These are phyloP conservation scores for Fulica atra DNA, from an alignment of 2,113 vertebrate genomes.

Conservation along the genomic window DNA sequence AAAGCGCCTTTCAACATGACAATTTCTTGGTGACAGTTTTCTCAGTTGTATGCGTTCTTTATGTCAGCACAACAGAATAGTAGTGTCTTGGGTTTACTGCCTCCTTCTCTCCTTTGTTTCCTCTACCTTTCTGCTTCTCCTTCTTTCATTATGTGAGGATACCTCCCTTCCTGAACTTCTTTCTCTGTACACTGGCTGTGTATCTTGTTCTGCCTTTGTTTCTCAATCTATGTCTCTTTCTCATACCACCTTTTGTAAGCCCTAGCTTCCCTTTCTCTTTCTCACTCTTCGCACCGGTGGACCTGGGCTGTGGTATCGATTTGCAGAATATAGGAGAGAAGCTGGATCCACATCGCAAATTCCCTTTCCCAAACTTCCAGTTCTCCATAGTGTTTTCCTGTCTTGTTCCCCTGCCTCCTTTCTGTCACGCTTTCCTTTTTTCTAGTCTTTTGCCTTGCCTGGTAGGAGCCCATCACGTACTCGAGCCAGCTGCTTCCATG, in stretches of 20 bases:
- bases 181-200: neutral
- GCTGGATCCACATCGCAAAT: neutral
- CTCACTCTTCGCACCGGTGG: neutral
- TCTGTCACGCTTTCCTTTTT: slow-evolving; percentile 39
- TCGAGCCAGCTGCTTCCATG: slow-evolving; percentile 77
- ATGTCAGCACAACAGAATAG: neutral
- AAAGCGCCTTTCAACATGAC: neutral
- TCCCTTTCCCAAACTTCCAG: neutral
- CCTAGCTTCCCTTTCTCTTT: neutral
- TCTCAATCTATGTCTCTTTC: neutral
- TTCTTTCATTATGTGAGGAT: neutral
- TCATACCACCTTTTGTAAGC: neutral
- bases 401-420: neutral
- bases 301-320: neutral
- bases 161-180: neutral
- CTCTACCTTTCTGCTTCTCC: neutral
- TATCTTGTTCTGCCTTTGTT: neutral
- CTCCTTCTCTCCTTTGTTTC: neutral
- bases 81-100: neutral
- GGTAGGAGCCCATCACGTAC: slow-evolving; percentile 71
- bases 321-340: neutral
- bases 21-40: neutral
- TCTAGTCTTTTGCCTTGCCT: slow-evolving; percentile 74
- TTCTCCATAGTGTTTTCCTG: neutral
- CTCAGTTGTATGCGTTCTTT: neutral